Evolutionary conservation across 2,113 vertebrate genomes (phyloP).

Genomic region (Cottus gobio): DNA sequence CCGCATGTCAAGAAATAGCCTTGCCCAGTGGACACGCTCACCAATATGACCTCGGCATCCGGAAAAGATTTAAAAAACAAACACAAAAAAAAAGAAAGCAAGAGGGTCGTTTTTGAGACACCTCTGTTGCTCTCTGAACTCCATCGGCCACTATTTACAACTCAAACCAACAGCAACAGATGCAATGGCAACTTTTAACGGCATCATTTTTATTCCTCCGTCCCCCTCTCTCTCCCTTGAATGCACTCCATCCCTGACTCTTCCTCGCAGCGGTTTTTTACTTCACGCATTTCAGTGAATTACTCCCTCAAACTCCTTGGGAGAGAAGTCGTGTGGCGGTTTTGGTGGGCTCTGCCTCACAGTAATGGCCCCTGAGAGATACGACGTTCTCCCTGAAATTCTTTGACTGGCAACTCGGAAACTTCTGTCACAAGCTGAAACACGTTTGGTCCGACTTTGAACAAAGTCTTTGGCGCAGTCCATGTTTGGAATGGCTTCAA

Average conservation of each 20-base stretch:
- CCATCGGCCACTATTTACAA: not conserved
- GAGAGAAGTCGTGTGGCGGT: conserved; percentile 12
- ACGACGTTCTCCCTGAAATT: conserved; percentile 1
- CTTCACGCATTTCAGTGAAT: conserved; percentile 28
- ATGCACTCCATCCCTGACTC: not conserved
- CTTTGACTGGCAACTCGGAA: conserved; percentile 27
- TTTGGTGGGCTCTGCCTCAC: conserved; percentile 1
- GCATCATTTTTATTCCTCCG: too few relatives aligned
- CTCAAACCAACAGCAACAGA: conserved; percentile 6
- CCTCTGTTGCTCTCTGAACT: not conserved
- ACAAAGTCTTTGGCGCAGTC: not conserved
- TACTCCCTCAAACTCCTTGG: conserved; percentile 10
- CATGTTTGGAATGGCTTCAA: conserved; percentile 30
- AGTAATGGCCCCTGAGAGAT: conserved; percentile 44
- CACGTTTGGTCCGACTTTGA: conserved; percentile 21
- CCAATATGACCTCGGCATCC: not conserved
- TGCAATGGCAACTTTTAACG: not conserved
- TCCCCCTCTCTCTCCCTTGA: not conserved
- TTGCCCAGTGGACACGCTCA: not conserved
- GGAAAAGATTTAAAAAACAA: not conserved
- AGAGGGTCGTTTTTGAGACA: conserved; percentile 1
- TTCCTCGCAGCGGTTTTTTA: not conserved
- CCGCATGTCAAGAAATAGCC: not conserved
- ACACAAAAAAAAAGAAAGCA: not conserved
- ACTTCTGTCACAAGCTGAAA: conserved; percentile 16